These are phyloP conservation scores for Ciconia stormi DNA, from an alignment of 2,113 vertebrate genomes.

Conservation along the genomic window DNA sequence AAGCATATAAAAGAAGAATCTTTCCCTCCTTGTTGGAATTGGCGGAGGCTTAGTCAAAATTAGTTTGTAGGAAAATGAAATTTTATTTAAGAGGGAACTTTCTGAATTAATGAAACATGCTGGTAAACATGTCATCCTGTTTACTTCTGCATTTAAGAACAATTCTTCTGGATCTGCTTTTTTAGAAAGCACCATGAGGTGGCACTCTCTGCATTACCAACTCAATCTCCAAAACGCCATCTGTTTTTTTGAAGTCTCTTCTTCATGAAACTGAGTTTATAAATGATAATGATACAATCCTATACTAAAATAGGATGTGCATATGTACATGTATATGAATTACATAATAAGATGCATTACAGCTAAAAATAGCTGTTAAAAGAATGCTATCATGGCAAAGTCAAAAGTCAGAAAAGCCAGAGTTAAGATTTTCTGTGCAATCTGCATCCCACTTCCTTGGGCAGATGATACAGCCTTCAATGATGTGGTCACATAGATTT, in stretches of 20 bases:
- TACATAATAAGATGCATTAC: slow-evolving; percentile 40
- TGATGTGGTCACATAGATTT: slow-evolving; percentile 36
- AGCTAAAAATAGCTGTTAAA: slow-evolving; percentile 33
- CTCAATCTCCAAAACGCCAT: not conserved
- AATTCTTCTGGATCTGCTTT: not conserved
- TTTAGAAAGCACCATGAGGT: slow-evolving; percentile 6
- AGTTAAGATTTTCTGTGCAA: not conserved
- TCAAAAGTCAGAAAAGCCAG: slow-evolving; percentile 10
- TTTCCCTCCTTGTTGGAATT: not conserved
- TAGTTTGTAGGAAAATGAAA: not conserved
- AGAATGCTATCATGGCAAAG: not conserved
- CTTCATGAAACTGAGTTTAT: slow-evolving; percentile 2
- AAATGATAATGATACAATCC: slow-evolving; percentile 37
- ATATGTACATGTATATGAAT: slow-evolving; percentile 32
- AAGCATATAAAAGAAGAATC: not conserved
- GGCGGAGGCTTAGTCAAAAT: not conserved
- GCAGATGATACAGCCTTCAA: not conserved
- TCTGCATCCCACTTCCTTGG: not conserved
- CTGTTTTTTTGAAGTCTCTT: not conserved
- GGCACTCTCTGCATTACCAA: slow-evolving; percentile 22
- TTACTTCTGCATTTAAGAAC: not conserved
- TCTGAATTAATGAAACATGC: not conserved
- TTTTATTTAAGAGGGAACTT: not conserved
- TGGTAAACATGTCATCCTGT: not conserved
- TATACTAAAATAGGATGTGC: slow-evolving; percentile 11